phyloP scores from a whole-genome alignment of 1,140 invertebrate species.

The Harpegnathos saltator region DNA sequence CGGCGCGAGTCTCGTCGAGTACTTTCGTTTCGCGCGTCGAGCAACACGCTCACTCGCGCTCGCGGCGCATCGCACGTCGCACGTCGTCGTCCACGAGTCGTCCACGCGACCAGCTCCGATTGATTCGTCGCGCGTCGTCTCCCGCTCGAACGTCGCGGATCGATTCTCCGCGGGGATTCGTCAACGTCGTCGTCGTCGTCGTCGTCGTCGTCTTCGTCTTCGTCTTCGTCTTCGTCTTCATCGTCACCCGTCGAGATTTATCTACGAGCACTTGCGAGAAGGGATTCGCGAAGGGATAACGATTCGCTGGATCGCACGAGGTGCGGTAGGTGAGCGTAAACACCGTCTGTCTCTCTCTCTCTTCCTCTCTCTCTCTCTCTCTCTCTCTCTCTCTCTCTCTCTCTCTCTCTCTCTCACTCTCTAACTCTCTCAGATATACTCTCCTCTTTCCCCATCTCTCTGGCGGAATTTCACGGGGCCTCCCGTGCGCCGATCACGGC shows the following conservation, averaged over 20 bases:
- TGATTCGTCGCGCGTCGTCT: too few species aligned
- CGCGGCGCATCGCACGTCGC: slow-evolving; percentile 13
- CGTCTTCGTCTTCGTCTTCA: too few species aligned
- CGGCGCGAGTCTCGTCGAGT: slow-evolving; percentile 60
- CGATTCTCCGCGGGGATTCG: background rate
- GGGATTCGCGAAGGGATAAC: background rate
- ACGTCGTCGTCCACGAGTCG: slow-evolving; percentile 9
- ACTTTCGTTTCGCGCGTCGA: slow-evolving; percentile 49
- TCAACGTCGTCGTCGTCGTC: too few species aligned
- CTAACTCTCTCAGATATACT: too few species aligned
- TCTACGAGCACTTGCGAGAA: too few species aligned
- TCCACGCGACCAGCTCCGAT: too few species aligned
- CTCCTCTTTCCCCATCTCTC: too few species aligned
- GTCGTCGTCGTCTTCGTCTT: too few species aligned
- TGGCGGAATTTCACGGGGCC: slow-evolving; percentile 8
- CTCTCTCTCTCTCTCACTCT: background rate
- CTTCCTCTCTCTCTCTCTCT: slow-evolving; percentile 1
- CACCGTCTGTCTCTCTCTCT: background rate
- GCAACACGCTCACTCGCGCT: background rate
- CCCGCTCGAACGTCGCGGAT: too few species aligned
- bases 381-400: background rate
- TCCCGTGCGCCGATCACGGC: background rate
- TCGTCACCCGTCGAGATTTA: too few species aligned
- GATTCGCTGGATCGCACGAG: background rate
- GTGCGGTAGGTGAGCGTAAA: slow-evolving; percentile 66